Percentiles rank a stretch among this genome's conserved stretches.
These are phyloP conservation scores for Myrmecobius fasciatus DNA, from an alignment of 2,113 vertebrate genomes.

Conservation along the genomic window DNA sequence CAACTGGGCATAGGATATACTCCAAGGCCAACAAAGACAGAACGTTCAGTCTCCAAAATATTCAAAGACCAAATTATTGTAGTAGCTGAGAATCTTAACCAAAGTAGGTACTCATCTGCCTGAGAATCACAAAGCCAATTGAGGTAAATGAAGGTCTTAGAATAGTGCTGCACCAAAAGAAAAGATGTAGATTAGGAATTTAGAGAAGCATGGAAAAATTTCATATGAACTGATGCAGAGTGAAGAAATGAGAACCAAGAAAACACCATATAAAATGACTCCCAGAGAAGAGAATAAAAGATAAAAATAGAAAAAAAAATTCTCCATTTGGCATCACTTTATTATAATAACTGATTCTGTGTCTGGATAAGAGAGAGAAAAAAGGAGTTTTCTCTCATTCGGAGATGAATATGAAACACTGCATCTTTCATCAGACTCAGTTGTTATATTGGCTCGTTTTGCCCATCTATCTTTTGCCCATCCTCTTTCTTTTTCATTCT, in stretches of 20 bases:
- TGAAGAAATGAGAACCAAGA: neutral
- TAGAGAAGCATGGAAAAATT: neutral
- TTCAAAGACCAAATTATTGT: neutral
- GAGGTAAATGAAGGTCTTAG: neutral
- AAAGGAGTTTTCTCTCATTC: neutral
- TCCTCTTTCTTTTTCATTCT: neutral
- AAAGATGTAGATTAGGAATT: neutral
- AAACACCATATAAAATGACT: neutral
- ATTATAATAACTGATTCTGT: neutral
- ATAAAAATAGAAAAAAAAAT: neutral
- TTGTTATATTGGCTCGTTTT: neutral
- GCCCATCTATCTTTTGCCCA: neutral
- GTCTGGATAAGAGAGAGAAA: neutral
- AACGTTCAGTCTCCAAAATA: neutral
- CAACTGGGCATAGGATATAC: neutral
- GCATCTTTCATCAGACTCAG: neutral
- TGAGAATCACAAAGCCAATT: neutral
- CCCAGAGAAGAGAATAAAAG: neutral
- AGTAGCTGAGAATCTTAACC: neutral
- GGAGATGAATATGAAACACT: neutral
- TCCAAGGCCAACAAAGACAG: neutral
- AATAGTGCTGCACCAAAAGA: neutral
- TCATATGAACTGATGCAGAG: neutral
- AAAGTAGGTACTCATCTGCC: neutral
- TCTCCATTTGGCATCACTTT: neutral